Evolutionary conservation across 2,888 invertebrate genomes (phyloP).

Genomic region (Tuberolachnus salignus): DNA sequence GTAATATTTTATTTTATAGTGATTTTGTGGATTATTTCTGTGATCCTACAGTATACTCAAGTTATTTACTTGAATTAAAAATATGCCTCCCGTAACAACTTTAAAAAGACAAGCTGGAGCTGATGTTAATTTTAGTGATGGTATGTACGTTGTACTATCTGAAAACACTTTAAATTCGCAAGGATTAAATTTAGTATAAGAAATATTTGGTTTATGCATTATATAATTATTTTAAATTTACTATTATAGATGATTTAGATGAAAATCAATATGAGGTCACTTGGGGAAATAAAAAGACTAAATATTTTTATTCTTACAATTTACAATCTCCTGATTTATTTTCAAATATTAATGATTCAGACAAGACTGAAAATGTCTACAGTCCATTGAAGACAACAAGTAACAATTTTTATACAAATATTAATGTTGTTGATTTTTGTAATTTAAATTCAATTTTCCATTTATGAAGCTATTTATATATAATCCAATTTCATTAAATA

Average conservation of each 20-base stretch:
- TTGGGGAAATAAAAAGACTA: slow-evolving; percentile 37
- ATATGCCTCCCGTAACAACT: slow-evolving; percentile 43
- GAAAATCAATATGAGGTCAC: slow-evolving; percentile 22
- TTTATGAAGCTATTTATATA: too few species aligned
- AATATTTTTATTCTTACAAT: slow-evolving; percentile 30
- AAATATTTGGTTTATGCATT: slow-evolving; percentile 14
- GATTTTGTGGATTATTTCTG: background rate
- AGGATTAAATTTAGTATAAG: slow-evolving; percentile 4
- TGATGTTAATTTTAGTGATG: slow-evolving; percentile 29
- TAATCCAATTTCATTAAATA: too few species aligned
- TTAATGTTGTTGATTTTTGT: background rate
- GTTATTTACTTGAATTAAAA: slow-evolving; percentile 44
- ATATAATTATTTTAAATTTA: slow-evolving; percentile 47
- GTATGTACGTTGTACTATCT: slow-evolving; percentile 46
- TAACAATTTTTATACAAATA: slow-evolving; percentile 61
- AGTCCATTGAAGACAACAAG: slow-evolving; percentile 74
- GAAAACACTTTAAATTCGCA: slow-evolving; percentile 4
- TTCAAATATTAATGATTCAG: slow-evolving; percentile 58
- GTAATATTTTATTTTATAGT: background rate
- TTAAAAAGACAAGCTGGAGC: slow-evolving; percentile 30
- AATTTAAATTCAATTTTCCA: too few species aligned
- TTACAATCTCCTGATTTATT: slow-evolving; percentile 54
- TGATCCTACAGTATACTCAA: background rate
- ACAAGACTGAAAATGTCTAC: slow-evolving; percentile 68
- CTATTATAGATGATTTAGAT: slow-evolving; percentile 50